A percentile compares a stretch with the other conserved stretches of the same genome.
Conservation (phyloP, 2,113 vertebrate species). For the Semnornis frantzii region DNA sequence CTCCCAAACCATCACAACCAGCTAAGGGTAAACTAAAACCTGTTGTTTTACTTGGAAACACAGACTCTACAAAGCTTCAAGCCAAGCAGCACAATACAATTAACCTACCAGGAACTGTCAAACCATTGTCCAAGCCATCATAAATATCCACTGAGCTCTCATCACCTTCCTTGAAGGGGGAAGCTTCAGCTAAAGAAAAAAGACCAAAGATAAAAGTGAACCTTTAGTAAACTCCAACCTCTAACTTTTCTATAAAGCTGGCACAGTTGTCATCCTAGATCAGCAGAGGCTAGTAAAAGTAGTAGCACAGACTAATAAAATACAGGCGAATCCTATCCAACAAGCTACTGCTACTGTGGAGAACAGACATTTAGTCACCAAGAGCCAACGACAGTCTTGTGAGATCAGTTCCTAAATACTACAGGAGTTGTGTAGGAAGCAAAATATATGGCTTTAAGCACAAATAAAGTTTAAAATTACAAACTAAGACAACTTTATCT, state of each 20-base stretch:
- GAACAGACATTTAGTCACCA: neutral
- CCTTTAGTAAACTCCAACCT: neutral
- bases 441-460: neutral
- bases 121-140: conserved; percentile 83
- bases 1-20: neutral
- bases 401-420: neutral
- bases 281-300: too few species aligned
- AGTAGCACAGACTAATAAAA: neutral
- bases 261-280: neutral
- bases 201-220: neutral
- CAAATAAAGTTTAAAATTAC: neutral
- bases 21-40: neutral
- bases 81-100: neutral
- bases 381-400: neutral
- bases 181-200: conserved; percentile 64
- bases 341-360: neutral
- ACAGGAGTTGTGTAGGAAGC: neutral
- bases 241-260: neutral
- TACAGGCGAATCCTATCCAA: neutral
- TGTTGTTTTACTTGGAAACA: neutral
- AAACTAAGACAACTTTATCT: neutral
- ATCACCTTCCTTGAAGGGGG: conserved; percentile 77
- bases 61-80: neutral
- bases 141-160: conserved; percentile 96
- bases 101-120: conserved; percentile 69